Base-by-base conservation (phyloP, 2,888 invertebrate species). In the Cecidostiba fungosa region DNA sequence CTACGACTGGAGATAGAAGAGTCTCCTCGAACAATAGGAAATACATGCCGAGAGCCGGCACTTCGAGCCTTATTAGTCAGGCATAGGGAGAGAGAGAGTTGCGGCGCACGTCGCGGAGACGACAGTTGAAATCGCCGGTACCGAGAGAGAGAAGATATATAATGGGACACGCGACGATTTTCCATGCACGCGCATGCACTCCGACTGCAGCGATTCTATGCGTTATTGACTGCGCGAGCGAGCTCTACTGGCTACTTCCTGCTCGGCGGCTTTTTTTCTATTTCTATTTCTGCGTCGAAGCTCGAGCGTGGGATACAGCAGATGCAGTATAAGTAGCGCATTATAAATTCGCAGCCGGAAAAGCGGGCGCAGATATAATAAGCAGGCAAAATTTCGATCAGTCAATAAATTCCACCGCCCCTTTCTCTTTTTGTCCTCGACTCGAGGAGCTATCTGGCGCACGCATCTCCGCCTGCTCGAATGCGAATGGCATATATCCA, bases 11-110 rank as follows among this genome's bases (percentile, higher is more conserved):
- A 8, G 59, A 29, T n/a, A 36, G 77, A 39, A 70, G 62, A 23
- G 62, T 10, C 23, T 43, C 16, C 26, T 39, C 83, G 72, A 50
- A 84, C 84, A 74, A 79, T 84, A 50, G 84, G n/a, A 76, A 84
- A 66, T 54, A 39, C 39, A 54, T 54, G 2, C 5, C 66, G 43
- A 26, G 29, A 36, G 82, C 62, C 23, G 43, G 19, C 79, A 84
- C 76, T 84, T 77, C 78, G 85, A 81, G 86, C 80, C 85, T 87
- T 86, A 87, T 86, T 86, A 86, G 86, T 87, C 85, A 85, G 62
- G 36, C 32, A 66, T 43, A 43, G 0, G 39, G 70, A 54, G 77
- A 36, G 69, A 70, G 23, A 69, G 66, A 47, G 59, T 26, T 3
- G 26, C 23, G 29, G 74, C 19, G 62, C 19, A 43, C 29, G 66